Base-by-base conservation (phyloP, 2,888 invertebrate species). In the Ametastegia equiseti region DNA sequence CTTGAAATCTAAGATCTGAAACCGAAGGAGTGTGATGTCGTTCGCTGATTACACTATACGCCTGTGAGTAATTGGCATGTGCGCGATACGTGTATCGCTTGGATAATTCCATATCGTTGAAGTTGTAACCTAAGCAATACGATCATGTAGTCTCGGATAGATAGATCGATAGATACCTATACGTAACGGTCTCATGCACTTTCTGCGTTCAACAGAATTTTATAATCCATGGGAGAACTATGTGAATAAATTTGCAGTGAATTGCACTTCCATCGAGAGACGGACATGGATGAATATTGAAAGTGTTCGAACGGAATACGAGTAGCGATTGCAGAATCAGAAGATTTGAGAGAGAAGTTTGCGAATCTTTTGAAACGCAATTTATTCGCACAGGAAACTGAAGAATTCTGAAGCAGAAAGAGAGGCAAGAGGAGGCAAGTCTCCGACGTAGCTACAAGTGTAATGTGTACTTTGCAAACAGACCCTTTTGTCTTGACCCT, bases 401-500 rank as follows among this genome's bases (percentile, higher is more conserved):
- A 23, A 42, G 42, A 36, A 67, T 67, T 23, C n/a, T 42, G n/a
- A 42, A 19, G 23, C 11, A 67, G 67, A 42, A 42, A 42, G n/a
- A 23, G 19, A 11, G 23, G 39, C 39, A 67, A 23, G 23, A 19
- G 65, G 6, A 33, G 1, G 36, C 19, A 60, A 9, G 27, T 15
- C 3, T 15, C 15, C 4, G 11, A 47, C 47, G 15, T 15, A 60
- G 11, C 42, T 54, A 54, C 19, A 39, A 36, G 65, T 67, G 65
- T 67, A 39, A 67, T 39, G 15, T 36, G 19, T 36, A 67, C 19
- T 36, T 6, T 67, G 15, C 39, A 39, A 19, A 67, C 65, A 67
- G 65, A 39, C 39, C 39, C 65, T 39, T 67, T 67, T 67, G 65
- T 67, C 65, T 67, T 67, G 65, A n/a, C 65, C 13, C 19, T 39